These are phyloP conservation scores for Tringa solitaria DNA, from an alignment of 2,113 vertebrate genomes.

Conservation along the genomic window DNA sequence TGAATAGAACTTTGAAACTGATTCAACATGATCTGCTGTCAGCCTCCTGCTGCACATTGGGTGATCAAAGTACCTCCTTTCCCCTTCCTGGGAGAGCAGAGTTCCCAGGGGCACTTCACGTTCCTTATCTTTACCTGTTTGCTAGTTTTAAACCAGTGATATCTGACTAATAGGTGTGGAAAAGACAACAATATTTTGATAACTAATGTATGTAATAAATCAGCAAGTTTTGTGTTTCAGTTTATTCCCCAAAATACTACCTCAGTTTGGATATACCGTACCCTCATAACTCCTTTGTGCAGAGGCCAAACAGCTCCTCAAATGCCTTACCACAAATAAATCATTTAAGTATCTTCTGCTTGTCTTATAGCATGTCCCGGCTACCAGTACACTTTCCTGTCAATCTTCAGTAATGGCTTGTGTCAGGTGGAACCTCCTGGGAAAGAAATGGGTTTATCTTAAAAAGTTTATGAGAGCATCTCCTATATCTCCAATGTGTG, in stretches of 20 bases:
- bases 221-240: not conserved
- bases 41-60: not conserved
- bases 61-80: not conserved
- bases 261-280: not conserved
- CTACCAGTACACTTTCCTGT: constrained; percentile 68
- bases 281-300: not conserved
- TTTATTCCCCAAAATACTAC: not conserved
- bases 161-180: not conserved
- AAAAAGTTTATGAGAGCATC: constrained; percentile 71
- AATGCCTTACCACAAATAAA: constrained; percentile 52
- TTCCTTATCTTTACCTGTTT: not conserved
- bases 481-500: constrained; percentile 55
- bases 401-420: constrained; percentile 72
- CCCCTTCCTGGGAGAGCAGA: not conserved
- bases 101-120: not conserved
- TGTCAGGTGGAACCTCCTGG: constrained; percentile 69
- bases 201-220: constrained; percentile 11
- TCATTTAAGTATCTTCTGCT: constrained; percentile 65
- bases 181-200: constrained; percentile 15
- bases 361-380: constrained; percentile 47
- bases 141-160: not conserved
- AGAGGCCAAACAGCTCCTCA: constrained; percentile 18
- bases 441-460: constrained; percentile 72
- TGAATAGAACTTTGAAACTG: constrained; percentile 30
- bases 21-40: constrained; percentile 38